A percentile compares a stretch with the other conserved stretches of the same genome.
These are phyloP conservation scores for Garra rufa DNA, from an alignment of 2,113 vertebrate genomes.

Conservation along the genomic window DNA sequence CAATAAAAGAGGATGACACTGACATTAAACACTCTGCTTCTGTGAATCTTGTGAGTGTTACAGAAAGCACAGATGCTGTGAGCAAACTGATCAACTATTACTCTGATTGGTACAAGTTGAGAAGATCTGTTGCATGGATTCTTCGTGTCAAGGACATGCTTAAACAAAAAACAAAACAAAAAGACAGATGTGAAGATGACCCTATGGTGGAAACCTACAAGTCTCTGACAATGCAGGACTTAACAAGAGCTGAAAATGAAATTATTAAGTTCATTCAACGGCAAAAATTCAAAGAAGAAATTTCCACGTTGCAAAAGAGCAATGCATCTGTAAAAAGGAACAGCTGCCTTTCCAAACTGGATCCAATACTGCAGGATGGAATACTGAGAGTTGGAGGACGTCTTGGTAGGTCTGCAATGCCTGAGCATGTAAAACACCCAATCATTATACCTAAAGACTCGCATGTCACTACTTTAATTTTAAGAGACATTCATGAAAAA, in stretches of 20 bases:
- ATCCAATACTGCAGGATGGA: not conserved
- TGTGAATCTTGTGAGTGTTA: no score
- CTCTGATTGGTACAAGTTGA: no score
- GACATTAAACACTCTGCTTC: no score
- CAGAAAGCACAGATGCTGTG: no score
- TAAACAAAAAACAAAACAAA: not conserved
- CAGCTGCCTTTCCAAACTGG: not conserved
- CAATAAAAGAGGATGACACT: no score
- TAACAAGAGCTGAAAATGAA: no score
- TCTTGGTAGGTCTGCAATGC: not conserved
- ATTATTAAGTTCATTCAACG: no score
- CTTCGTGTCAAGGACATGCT: not conserved
- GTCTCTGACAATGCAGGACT: no score
- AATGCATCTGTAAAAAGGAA: not conserved
- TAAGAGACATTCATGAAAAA: slow-evolving; percentile 14
- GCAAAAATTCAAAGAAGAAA: no score
- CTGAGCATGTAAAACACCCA: not conserved
- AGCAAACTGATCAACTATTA: no score
- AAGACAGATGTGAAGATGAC: no score
- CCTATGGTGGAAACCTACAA: no score
- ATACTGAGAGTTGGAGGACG: not conserved
- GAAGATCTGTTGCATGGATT: not conserved
- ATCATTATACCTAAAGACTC: not conserved
- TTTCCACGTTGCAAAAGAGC: not conserved
- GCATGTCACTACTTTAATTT: not conserved